Percentiles rank a stretch among this genome's conserved stretches.
Evolutionary conservation across 2,113 vertebrate genomes (phyloP).

Genomic region (Eonycteris spelaea): DNA sequence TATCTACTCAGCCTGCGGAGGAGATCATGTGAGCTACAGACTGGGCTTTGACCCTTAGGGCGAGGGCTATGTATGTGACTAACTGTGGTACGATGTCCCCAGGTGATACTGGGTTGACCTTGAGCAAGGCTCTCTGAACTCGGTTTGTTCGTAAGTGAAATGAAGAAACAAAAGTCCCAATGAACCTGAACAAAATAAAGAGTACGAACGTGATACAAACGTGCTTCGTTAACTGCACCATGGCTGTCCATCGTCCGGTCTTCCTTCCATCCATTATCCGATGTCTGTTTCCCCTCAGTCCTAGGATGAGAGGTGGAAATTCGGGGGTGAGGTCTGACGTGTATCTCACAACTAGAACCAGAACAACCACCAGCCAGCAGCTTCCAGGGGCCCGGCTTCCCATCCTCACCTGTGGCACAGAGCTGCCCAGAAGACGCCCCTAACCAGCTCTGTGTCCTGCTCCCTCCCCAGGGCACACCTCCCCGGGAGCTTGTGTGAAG

Average conservation of each 20-base stretch:
- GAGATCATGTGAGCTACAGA: background rate
- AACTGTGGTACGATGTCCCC: background rate
- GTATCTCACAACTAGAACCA: background rate
- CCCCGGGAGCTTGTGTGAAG: background rate
- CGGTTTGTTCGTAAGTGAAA: background rate
- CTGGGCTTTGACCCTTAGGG: background rate
- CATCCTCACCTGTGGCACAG: fast-evolving
- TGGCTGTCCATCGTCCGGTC: background rate
- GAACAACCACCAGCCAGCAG: background rate
- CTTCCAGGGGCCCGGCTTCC: background rate
- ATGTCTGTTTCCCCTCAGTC: background rate
- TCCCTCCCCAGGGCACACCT: background rate
- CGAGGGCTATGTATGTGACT: background rate
- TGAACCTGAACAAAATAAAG: background rate
- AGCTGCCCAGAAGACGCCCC: background rate
- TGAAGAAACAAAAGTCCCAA: background rate
- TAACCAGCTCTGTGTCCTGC: background rate
- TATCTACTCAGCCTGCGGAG: background rate
- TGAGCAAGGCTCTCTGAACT: background rate
- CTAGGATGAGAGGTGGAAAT: background rate
- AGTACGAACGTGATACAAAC: background rate
- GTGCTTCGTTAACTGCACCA: background rate
- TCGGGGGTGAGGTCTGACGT: background rate
- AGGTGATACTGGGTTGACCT: background rate
- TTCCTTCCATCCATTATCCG: background rate